Conservation (phyloP, 2,113 vertebrate genomes). For the Okapia johnstoni region DNA sequence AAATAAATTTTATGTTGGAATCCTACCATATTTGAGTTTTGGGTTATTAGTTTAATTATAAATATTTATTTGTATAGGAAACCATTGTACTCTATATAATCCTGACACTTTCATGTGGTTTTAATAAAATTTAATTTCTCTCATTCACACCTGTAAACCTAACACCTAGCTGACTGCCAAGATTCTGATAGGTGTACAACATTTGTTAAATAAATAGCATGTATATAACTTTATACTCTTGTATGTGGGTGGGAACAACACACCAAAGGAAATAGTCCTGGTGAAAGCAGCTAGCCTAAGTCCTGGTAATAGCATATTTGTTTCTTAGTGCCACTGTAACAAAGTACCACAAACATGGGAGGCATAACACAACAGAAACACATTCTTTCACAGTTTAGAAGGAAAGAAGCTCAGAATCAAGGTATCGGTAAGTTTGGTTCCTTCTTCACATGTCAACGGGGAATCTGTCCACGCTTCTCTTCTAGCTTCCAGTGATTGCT, state of each 20-base stretch:
- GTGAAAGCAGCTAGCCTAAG: not conserved
- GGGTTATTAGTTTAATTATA: not conserved
- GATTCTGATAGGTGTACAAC: not conserved
- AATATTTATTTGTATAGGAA: not conserved
- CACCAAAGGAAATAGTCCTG: not conserved
- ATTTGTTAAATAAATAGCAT: not conserved
- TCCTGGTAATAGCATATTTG: not conserved
- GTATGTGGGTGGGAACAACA: not conserved
- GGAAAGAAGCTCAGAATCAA: not conserved
- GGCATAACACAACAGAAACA: not conserved
- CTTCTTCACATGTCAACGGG: not conserved
- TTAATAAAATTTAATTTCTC: not conserved
- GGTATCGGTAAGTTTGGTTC: accelerated
- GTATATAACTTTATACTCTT: not conserved
- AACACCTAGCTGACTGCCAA: not conserved
- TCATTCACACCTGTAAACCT: not conserved
- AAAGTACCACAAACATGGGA: not conserved
- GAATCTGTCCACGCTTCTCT: not conserved
- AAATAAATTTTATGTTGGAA: not conserved
- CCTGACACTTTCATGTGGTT: not conserved
- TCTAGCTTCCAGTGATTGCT: not conserved
- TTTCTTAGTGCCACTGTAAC: accelerated
- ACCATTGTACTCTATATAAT: not conserved
- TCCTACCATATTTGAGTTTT: not conserved
- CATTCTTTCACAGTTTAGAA: not conserved